phyloP scores from a whole-genome alignment of 2,113 vertebrate species.

The Redunca redunca region DNA sequence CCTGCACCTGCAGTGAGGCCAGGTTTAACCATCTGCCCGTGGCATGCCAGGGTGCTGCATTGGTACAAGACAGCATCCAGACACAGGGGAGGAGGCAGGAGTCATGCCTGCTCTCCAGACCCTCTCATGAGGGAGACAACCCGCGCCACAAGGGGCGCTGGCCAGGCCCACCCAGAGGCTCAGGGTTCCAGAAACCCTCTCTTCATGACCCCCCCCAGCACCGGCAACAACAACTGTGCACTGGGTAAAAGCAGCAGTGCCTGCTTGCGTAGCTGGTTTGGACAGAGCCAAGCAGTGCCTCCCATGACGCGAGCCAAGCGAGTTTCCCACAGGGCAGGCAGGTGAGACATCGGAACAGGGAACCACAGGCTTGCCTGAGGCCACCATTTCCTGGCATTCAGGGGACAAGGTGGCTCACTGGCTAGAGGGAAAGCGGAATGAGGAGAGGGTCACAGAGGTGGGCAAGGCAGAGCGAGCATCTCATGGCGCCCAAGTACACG shows the following conservation, averaged over 20 bases:
- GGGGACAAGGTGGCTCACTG: background rate
- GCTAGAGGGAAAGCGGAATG: background rate
- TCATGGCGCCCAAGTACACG: background rate
- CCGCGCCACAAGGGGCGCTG: background rate
- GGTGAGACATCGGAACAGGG: background rate
- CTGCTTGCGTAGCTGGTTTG: accelerated
- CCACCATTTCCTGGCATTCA: background rate
- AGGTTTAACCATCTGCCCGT: background rate
- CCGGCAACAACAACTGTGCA: background rate
- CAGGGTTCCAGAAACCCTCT: background rate
- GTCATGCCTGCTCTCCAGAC: background rate
- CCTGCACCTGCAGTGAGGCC: background rate
- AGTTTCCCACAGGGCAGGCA: background rate
- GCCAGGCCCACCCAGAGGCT: background rate
- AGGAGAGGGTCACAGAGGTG: background rate
- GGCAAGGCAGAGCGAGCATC: too few relatives aligned
- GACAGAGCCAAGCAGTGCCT: background rate
- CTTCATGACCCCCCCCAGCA: accelerated
- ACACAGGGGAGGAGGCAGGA: background rate
- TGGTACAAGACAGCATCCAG: background rate
- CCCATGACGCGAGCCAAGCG: accelerated
- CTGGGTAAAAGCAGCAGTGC: background rate
- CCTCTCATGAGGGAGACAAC: background rate
- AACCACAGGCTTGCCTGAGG: background rate
- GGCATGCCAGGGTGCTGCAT: background rate